Base-by-base conservation (phyloP, 1,140 invertebrate species). In the Achatina immaculata region DNA sequence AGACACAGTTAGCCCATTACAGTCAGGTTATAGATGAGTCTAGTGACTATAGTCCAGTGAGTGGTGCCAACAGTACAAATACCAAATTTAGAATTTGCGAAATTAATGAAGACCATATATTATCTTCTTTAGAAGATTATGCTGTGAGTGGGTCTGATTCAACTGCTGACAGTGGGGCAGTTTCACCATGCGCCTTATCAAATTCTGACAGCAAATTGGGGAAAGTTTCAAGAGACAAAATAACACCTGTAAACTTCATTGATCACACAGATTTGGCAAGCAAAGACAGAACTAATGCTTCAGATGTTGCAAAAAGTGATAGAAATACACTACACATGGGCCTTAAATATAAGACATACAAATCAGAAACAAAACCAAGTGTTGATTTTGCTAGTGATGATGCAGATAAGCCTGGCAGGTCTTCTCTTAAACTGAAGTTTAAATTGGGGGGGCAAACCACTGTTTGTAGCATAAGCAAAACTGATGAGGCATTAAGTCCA, bases 381-480 rank as follows among this genome's bases (percentile, higher is more conserved):
- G 51, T 55, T 55, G 51, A 6, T n/a, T n/a, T n/a, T n/a, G n/a
- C n/a, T n/a, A n/a, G n/a, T 55, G 21, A 4, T 55, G 51, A 55
- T 4, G n/a, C 14, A 21, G 58, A 6, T 62, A 31, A 28, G n/a
- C 28, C n/a, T 34, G 58, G 16, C 28, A 62, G 58, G 40, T 14
- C 34, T 2, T 51, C 74, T 1, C 36, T 62, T 51, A 62, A 62
- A 51, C 9, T 62, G 14, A 76, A 3, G 24, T 76, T 76, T 40
- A 62, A 76, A 62, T 48, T 76, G 55, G 2, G 6, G 31, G 55
- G 74, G 40, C 45, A 76, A 4, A 40, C 6, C 24, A 65, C 36
- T 24, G 19, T 58, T 2, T 76, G 34, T 43, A 76, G 55, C 36
- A 40, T 62, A n/a, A 76, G 36, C n/a, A 45, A 45, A n/a, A 62